Evolutionary conservation across 2,113 vertebrate genomes (phyloP), one percentile per base, ranked within the genome.

Genomic region (Taxidea taxus): DNA sequence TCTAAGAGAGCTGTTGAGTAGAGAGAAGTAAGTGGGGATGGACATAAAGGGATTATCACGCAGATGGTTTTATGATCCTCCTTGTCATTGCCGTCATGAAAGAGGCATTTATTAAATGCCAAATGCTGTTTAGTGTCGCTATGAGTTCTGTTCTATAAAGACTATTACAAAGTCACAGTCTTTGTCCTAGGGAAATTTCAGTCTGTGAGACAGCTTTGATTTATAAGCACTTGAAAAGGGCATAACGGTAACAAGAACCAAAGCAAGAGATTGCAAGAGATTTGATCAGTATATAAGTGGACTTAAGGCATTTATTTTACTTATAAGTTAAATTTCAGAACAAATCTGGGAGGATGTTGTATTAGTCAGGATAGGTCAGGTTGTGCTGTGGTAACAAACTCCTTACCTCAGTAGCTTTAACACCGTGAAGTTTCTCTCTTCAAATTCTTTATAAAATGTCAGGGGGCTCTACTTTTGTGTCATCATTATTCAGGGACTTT

Each of bases 101-200:
- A 84, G 62, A 92, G 51, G 31, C 20, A 34, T 72, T 92, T 91
- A 96, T 86, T 88, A 82, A 93, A 68, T 91, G 34, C 39, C n/a
- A 91, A 60, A 44, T 80, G 51, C 39, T 68, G 3, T 89, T 83
- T 86, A 23, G 47, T 47, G 6, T 80, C 56, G 12, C 77, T 91
- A 27, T 31, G 77, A 72, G 20, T 70, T 94, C 58, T 83, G 20
- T 82, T 86, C 13, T 31, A 4, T 62, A 51, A 96, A 87, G 49
- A 86, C 29, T 54, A 90, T 92, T 92, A 62, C 47, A 74, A 87
- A 96, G 29, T 72, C 39, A 75, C 27, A 27, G 4, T 47, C 85
- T 92, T 87, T 68, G 13, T 90, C 51, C 37, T 29, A 15, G 84
- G 27, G 56, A 64, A 72, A 92, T 85, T 86, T 74, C 66, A 78